Percentiles rank a stretch among this genome's conserved stretches.
phyloP scores from a whole-genome alignment of 1,140 invertebrate species.

The Rhagoletis zephyria region DNA sequence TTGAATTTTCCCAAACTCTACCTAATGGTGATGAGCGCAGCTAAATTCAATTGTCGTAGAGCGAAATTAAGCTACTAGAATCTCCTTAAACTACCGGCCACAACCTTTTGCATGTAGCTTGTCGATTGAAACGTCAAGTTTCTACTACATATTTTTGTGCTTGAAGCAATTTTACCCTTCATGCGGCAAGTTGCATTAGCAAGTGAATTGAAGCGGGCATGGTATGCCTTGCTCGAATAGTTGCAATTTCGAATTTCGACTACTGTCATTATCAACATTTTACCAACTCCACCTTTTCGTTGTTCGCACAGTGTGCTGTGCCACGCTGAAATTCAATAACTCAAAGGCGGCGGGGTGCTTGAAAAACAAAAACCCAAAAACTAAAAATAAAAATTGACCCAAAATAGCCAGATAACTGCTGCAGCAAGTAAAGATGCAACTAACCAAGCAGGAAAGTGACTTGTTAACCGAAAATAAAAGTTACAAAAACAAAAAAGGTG shows the following conservation, averaged over 20 bases:
- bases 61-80: not conserved
- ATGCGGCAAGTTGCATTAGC: not conserved
- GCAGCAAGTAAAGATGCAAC: constrained; percentile 18
- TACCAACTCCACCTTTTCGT: constrained; percentile 54
- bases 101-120: constrained; percentile 42
- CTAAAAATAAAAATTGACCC: not conserved
- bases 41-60: not conserved
- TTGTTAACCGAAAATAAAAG: constrained; percentile 29
- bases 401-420: not conserved
- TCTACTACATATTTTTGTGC: not conserved
- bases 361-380: not conserved
- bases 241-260: constrained; percentile 39
- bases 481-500: not conserved
- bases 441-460: constrained; percentile 35
- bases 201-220: not conserved
- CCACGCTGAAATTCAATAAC: constrained; percentile 38
- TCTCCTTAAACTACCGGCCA: not conserved
- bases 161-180: constrained; percentile 2
- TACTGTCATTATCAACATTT: constrained; percentile 49
- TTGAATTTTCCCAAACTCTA: not conserved
- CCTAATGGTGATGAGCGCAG: constrained; percentile 13
- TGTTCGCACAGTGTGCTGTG: constrained; percentile 25
- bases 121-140: constrained; percentile 23
- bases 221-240: not conserved
- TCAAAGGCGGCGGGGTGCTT: not conserved